Base-by-base conservation (phyloP, 2,888 invertebrate genomes). In the Epinotia nisella region DNA sequence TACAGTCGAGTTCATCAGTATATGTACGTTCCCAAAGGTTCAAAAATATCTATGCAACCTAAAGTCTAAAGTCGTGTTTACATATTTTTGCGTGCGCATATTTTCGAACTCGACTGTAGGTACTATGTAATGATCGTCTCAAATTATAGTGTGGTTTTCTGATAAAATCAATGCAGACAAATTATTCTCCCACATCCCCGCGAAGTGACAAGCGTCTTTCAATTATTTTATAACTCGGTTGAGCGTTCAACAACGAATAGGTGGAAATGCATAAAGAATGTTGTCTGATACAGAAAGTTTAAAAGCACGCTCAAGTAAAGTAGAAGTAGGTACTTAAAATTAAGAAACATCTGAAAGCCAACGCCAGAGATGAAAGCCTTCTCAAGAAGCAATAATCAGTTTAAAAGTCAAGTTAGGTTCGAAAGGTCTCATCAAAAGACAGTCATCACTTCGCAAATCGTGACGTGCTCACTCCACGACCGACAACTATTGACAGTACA, bases 171-270 rank as follows among this genome's bases (percentile, higher is more conserved):
- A 41, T 61, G 53, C 58, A 59, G 59, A 10, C 49, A 41, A 41
- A 41, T 29, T 29, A 64, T 53, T 35, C 59, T 35, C 29, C 29
- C 45, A 19, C 45, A 45, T 49, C 64, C 21, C 55, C 10, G 66
- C 60, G 53, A 67, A 61, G 56, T 72, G 60, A 72, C 72, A 72
- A 72, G 29, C 39, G 35, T 62, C 61, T 41, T 68, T 62, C 49
- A 56, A 56, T 39, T 55, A 2, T 51, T 39, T 35, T 35, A 65
- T 19, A 53, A 35, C 11, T n/a, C 17, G 2, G 4, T 24, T 45
- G 21, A 21, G 19, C 11, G n/a, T 10, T 11, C 3, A 24, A 10
- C 17, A 15, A 62, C 17, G 24, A 3, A 49, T n/a, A n/a, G n/a
- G 1, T n/a, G n/a, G 1, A 49, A 4, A 45, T 15, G 15, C 3